A percentile compares a stretch with the other conserved stretches of the same genome.
phyloP scores from a whole-genome alignment of 2,113 vertebrate genomes.

The Alethe castanea region DNA sequence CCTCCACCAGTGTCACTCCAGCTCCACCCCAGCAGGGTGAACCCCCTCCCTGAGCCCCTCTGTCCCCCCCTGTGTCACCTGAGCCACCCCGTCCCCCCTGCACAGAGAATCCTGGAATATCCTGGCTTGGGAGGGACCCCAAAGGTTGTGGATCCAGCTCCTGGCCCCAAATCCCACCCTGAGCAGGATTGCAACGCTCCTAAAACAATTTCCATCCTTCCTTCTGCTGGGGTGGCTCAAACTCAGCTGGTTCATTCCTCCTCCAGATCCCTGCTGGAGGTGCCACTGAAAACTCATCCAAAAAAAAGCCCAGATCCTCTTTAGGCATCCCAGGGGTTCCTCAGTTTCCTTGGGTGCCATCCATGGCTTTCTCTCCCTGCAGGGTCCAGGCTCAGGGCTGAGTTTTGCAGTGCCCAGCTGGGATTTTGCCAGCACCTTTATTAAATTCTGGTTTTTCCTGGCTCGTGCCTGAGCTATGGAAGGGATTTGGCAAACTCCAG shows the following conservation, averaged over 20 bases:
- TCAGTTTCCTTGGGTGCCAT: too few relatives aligned
- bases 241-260: not conserved
- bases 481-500: too few relatives aligned
- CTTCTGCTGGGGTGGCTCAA: not conserved
- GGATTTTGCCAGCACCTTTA: too few relatives aligned
- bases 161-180: not conserved
- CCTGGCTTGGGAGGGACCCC: not conserved
- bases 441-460: too few relatives aligned
- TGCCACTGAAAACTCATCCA: not conserved
- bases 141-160: accelerated
- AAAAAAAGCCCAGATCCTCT: too few relatives aligned
- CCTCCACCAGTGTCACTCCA: not conserved
- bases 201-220: not conserved
- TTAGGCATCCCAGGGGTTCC: too few relatives aligned
- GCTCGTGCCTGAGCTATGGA: too few relatives aligned
- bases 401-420: too few relatives aligned
- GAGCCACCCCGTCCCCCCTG: not conserved
- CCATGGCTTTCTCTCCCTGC: too few relatives aligned
- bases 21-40: not conserved
- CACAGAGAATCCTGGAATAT: too few relatives aligned
- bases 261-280: not conserved
- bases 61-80: not conserved
- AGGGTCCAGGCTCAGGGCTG: too few relatives aligned
- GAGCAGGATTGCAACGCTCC: not conserved
- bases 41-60: not conserved